A percentile compares a stretch with the other conserved stretches of the same genome.
Conservation (phyloP, 2,888 invertebrate genomes). For the Eupithecia subumbrata region DNA sequence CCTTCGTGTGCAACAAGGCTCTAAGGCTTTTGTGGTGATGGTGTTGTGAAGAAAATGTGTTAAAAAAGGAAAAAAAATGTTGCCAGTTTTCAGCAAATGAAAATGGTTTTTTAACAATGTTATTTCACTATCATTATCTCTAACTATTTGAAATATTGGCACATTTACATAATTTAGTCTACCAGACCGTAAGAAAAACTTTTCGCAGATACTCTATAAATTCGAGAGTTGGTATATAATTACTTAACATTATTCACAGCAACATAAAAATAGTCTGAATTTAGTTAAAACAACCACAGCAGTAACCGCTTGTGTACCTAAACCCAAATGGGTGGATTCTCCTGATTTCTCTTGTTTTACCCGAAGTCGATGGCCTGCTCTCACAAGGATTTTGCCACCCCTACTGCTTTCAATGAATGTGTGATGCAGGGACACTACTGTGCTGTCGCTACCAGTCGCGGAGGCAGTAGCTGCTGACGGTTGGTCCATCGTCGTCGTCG, state of each 20-base stretch:
- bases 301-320: too few relatives aligned
- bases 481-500: too few relatives aligned
- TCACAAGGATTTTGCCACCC: too few relatives aligned
- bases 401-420: too few relatives aligned
- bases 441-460: too few relatives aligned
- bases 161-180: background rate
- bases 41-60: constrained; percentile 12
- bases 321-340: too few relatives aligned
- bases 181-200: background rate
- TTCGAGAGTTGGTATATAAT: background rate
- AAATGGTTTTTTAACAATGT: background rate
- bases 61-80: background rate
- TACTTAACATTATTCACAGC: constrained; percentile 27
- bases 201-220: background rate
- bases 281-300: background rate
- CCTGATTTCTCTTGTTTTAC: too few relatives aligned
- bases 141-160: background rate
- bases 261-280: constrained; percentile 29
- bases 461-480: too few relatives aligned
- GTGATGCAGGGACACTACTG: too few relatives aligned
- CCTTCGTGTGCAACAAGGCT: constrained; percentile 46
- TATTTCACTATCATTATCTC: background rate
- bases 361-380: too few relatives aligned
- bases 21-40: constrained; percentile 32
- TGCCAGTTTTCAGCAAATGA: background rate